Evolutionary conservation across 1,140 invertebrate genomes (phyloP).

Genomic region (Acromyrmex heyeri): DNA sequence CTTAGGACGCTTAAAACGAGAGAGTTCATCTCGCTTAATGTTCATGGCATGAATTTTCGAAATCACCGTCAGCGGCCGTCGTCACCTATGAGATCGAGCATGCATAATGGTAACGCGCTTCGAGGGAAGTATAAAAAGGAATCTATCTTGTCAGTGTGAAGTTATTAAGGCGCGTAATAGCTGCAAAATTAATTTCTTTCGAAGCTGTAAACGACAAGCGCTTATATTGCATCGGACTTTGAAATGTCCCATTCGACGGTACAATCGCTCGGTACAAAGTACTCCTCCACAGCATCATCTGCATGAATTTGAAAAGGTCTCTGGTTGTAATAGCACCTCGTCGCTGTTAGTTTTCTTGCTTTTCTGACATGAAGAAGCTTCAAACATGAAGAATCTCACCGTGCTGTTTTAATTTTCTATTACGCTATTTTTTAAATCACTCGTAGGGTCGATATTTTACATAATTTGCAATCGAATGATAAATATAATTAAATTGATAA

Average conservation of each 20-base stretch:
- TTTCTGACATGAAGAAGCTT: background rate
- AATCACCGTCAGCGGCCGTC: background rate
- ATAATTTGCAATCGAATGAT: background rate
- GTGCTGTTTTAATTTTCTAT: constrained; percentile 2
- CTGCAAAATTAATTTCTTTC: constrained; percentile 70
- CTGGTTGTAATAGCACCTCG: background rate
- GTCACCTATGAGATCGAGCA: background rate
- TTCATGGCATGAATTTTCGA: constrained; percentile 53
- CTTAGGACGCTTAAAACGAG: constrained; percentile 48
- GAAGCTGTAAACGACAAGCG: constrained; percentile 57
- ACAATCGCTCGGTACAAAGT: constrained; percentile 59
- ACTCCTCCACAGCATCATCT: constrained; percentile 58
- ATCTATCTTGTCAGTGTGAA: constrained; percentile 67
- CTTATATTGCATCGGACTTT: constrained; percentile 77
- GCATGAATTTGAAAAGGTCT: constrained; percentile 67
- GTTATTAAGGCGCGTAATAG: constrained; percentile 68
- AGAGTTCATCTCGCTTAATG: constrained; percentile 46
- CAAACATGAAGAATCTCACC: background rate
- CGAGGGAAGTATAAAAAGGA: constrained; percentile 61
- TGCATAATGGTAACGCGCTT: constrained; percentile 49
- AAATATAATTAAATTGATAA: constrained; percentile 17
- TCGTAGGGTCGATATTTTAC: background rate
- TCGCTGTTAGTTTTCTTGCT: constrained; percentile 2
- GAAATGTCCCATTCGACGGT: constrained; percentile 67
- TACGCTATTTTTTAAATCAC: background rate